phyloP scores from a whole-genome alignment of 2,113 vertebrate species.

The Polypterus bichir region DNA sequence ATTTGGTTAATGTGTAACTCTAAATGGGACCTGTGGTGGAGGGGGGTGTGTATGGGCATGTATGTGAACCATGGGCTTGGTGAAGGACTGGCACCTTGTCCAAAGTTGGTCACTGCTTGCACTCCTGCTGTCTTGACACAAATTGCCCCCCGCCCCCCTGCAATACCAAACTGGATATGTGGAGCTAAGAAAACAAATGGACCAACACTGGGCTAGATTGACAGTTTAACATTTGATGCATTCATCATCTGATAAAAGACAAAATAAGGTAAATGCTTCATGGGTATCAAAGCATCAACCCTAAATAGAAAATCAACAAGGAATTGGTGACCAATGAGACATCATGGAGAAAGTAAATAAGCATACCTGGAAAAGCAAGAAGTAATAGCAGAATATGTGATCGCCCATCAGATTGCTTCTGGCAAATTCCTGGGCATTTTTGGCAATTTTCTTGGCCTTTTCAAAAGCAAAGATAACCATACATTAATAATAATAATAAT shows the following conservation, averaged over 20 bases:
- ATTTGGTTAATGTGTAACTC: too few relatives aligned
- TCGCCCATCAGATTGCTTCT: conserved; percentile 81
- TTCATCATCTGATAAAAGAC: conserved; percentile 7
- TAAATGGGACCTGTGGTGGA: too few relatives aligned
- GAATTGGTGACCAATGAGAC: conserved; percentile 23
- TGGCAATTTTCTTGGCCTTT: conserved; percentile 77
- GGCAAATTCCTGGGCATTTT: conserved; percentile 79
- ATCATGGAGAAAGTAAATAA: conserved; percentile 15
- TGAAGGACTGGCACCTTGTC: too few relatives aligned
- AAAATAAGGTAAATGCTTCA: conserved; percentile 14
- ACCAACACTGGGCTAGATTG: too few relatives aligned
- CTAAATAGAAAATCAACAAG: conserved; percentile 11
- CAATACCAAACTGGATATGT: too few relatives aligned
- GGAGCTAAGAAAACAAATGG: too few relatives aligned
- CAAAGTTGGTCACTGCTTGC: too few relatives aligned
- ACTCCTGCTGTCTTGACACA: too few relatives aligned
- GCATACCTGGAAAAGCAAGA: conserved; percentile 82
- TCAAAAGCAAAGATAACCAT: conserved; percentile 9
- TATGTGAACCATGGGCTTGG: too few relatives aligned
- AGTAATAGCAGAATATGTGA: conserved; percentile 87
- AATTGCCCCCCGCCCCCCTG: too few relatives aligned
- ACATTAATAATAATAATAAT: not conserved
- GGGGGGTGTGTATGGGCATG: too few relatives aligned
- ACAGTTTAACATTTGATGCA: too few relatives aligned
- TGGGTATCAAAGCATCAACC: not conserved